Evolutionary conservation across 2,888 invertebrate species (phyloP), one percentile per base, ranked within the genome.

Genomic region (Balanococcus diminutus): DNA sequence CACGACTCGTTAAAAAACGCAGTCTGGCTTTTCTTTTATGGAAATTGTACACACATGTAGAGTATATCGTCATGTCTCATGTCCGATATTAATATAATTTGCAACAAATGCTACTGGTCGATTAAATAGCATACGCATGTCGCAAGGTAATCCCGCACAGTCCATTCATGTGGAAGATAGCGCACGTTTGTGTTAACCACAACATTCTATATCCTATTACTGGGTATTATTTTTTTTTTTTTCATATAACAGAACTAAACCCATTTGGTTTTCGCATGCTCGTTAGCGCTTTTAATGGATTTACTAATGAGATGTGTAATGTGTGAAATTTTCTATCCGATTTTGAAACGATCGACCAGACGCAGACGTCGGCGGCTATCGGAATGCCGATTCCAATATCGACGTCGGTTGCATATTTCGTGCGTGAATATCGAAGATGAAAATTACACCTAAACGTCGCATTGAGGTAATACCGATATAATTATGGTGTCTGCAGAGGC

Each of bases 121-220:
- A 61, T 61, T 61, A 61, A 61, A 25, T 61, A 28, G 72, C 32
- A 2, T 32, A 32, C n/a, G n/a, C 46, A 32, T 72, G 72, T 72
- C 31, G 72, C 32, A 72, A 72, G 72, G 25, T 72, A 72, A 61
- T 61, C 61, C 72, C 72, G 72, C 32, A 32, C 32, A 25, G 32
- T 72, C 72, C 72, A 72, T 72, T 72, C 72, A 72, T 72, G 72
- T 72, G 72, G 72, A 72, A 72, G 72, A 72, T 72, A 31, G 32
- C 32, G 72, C 72, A 72, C 61, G 61, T 72, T 72, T 72, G 32
- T 32, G 72, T 28, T 72, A 32, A 72, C 72, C 72, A 72, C 72
- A 72, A 72, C 46, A 46, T 46, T 4, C 46, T n/a, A 42, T 42
- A 46, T 46, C 46, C n/a, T 46, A 46, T 46, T 46, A 72, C 31